Percentiles rank a stretch among this genome's conserved stretches.
phyloP scores from a whole-genome alignment of 2,113 vertebrate species.

The Bettongia penicillata region DNA sequence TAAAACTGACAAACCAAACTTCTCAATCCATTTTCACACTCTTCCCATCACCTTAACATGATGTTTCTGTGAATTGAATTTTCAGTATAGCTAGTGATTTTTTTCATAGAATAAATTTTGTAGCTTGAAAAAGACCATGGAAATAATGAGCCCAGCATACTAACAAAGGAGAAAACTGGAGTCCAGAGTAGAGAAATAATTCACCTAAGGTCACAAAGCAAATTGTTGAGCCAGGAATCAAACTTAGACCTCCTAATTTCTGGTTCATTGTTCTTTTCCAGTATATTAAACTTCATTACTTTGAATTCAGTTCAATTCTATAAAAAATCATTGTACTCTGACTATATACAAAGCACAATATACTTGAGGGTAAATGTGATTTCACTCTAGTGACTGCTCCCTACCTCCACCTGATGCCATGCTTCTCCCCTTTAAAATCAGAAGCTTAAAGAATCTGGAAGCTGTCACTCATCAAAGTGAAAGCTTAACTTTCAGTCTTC shows the following conservation, averaged over 20 bases:
- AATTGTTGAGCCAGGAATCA: not conserved
- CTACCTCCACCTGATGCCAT: not conserved
- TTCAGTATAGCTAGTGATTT: slow-evolving; percentile 29
- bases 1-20: slow-evolving; percentile 41
- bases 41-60: slow-evolving; percentile 21
- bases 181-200: not conserved
- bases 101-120: not conserved
- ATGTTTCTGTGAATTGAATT: slow-evolving; percentile 55
- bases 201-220: not conserved
- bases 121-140: too few species aligned
- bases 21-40: slow-evolving; percentile 58
- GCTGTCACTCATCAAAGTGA: slow-evolving; percentile 28
- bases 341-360: not conserved
- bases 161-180: not conserved
- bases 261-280: not conserved
- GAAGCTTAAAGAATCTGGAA: not conserved
- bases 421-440: slow-evolving; percentile 6
- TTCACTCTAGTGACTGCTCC: not conserved
- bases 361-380: not conserved
- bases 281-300: not conserved
- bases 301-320: not conserved
- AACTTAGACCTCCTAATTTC: not conserved
- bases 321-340: not conserved
- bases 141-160: too few species aligned
- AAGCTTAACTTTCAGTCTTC: slow-evolving; percentile 20